Evolutionary conservation across 2,888 invertebrate species (phyloP), one percentile per base, ranked within the genome.

Genomic region (Caenorhabditis virilis): DNA sequence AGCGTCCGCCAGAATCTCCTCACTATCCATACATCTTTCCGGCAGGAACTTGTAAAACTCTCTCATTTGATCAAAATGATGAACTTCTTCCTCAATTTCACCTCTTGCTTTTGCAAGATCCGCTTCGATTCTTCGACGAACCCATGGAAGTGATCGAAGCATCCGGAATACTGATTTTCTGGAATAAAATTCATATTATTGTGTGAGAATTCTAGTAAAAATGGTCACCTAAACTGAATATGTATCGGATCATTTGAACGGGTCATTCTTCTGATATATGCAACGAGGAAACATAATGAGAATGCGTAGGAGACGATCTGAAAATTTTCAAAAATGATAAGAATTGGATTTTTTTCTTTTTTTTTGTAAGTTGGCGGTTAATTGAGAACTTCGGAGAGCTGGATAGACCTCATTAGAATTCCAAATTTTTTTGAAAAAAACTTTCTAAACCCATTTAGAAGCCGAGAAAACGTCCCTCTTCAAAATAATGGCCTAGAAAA

Each of bases 1-100:
- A 2, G 93, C 88, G 74, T 89, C 87, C 42, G 88, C 85, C 3
- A 91, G 79, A 36, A 95, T 88, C 75, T 90, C 87, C 18, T 89
- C 82, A 15, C 49, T 42, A 18, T 55, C 60, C 47, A 67, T 56
- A 47, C 91, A 90, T 25, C 86, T 83, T 45, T 87, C 84, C 0
- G 93, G 93, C 15, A 83, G 66, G 38, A 74, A 76, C 48, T 75
- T 80, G 61, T 78, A 75, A 61, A 83, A 80, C 48, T 78, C 78
- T 4, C 75, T 61, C 36, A 53, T 54, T 65, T 71, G 59, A 56
- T 75, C 75, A 27, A 39, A 53, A 27, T 63, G 61, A 58, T 75
- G 75, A 20, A 71, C 55, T 51, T 75, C 75, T 25, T 75, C 75
- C 49, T 71, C 72, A 11, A 75, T 67, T 43, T 75, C 72, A 7